Conservation (phyloP, 2,888 invertebrate species). For the Metallyticus violacea region DNA sequence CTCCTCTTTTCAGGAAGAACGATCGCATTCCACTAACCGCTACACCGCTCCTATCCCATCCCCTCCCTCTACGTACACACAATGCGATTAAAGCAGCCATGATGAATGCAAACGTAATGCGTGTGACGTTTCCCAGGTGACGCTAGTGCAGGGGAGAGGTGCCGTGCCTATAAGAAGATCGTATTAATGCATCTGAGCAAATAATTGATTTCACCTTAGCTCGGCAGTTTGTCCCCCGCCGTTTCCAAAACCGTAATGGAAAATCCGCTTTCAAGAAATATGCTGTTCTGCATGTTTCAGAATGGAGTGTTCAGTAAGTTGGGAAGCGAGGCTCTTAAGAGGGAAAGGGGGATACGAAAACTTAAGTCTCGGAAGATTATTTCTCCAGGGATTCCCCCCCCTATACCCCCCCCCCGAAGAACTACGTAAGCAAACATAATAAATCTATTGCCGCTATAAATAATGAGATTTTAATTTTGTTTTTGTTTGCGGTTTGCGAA, state of each 20-base stretch:
- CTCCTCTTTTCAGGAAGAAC: neutral
- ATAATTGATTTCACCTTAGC: constrained; percentile 9
- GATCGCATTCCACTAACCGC: neutral
- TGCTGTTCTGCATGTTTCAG: neutral
- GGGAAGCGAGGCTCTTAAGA: neutral
- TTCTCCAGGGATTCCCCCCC: neutral
- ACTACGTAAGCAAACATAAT: neutral
- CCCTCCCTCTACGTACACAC: neutral
- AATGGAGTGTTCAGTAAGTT: neutral
- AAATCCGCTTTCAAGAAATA: neutral
- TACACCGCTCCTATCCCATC: too few relatives aligned
- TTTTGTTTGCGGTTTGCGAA: neutral
- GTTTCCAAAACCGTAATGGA: neutral
- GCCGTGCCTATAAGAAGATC: neutral
- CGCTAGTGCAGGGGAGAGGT: neutral
- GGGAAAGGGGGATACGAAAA: neutral
- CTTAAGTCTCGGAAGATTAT: neutral
- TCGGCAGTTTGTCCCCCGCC: neutral
- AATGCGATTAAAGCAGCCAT: constrained; percentile 9
- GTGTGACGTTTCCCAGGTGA: neutral
- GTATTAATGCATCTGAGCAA: neutral
- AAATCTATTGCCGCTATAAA: neutral
- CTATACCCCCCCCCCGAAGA: too few relatives aligned
- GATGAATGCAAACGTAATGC: constrained; percentile 2
- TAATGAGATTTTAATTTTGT: neutral